Percentiles rank a stretch among this genome's conserved stretches.
Evolutionary conservation across 2,113 vertebrate genomes (phyloP).

Genomic region (Merops nubicus): DNA sequence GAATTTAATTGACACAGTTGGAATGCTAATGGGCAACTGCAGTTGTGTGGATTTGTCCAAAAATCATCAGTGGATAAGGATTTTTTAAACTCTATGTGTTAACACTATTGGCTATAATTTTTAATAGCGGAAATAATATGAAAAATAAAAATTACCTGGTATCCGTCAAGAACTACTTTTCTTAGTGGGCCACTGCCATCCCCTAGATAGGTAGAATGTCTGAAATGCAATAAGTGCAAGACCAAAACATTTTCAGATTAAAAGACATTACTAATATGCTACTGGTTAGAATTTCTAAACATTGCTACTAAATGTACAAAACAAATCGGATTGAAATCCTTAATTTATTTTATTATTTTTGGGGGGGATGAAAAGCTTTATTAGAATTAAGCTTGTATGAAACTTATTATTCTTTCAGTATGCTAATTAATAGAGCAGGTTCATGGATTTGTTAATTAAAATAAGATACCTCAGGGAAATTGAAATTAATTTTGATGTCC

Average conservation of each 20-base stretch:
- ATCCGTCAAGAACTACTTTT: constrained; percentile 3
- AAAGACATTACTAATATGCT: constrained; percentile 15
- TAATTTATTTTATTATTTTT: constrained; percentile 67
- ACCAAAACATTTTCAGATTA: constrained; percentile 37
- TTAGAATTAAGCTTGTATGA: constrained; percentile 72
- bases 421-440: constrained; percentile 78
- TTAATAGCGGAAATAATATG: constrained; percentile 5
- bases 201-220: background rate
- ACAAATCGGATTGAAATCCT: constrained; percentile 63
- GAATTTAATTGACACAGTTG: background rate
- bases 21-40: background rate
- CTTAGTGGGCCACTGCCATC: background rate
- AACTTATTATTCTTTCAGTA: constrained; percentile 70
- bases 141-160: constrained; percentile 6
- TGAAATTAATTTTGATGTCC: constrained; percentile 81
- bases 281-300: constrained; percentile 12
- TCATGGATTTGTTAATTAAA: constrained; percentile 80
- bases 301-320: constrained; percentile 46
- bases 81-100: background rate
- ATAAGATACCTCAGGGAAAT: constrained; percentile 74
- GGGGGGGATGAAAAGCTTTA: constrained; percentile 69
- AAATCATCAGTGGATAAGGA: background rate
- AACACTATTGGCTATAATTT: background rate
- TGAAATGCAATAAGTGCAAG: background rate
- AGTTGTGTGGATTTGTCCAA: background rate